Conservation (phyloP, 2,113 vertebrate species). For the Euleptes europaea region DNA sequence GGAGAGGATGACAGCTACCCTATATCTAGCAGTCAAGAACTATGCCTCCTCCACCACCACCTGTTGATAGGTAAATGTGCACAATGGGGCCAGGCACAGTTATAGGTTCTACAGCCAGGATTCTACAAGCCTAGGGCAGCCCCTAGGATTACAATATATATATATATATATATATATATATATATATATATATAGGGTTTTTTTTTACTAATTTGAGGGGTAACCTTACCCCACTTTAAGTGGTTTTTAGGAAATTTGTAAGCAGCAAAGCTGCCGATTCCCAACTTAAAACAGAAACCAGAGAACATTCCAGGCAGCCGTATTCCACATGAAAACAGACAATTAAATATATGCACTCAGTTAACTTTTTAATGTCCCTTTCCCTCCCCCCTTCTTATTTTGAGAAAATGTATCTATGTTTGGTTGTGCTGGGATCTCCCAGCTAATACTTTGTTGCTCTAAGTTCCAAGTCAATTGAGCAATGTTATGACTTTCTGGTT, state of each 20-base stretch:
- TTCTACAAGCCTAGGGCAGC: too few species aligned
- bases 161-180: too few species aligned
- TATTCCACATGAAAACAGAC: not conserved
- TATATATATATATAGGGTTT: too few species aligned
- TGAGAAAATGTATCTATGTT: rapidly evolving
- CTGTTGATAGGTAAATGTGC: too few species aligned
- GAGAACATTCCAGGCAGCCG: not conserved
- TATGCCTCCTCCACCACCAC: too few species aligned
- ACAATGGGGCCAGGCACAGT: too few species aligned
- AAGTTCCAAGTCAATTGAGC: not conserved
- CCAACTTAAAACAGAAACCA: not conserved
- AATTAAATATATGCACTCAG: not conserved
- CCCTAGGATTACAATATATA: too few species aligned
- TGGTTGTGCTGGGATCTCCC: too few species aligned
- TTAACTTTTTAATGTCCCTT: not conserved
- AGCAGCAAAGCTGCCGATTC: not conserved
- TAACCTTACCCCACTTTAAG: not conserved
- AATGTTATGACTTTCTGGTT: not conserved
- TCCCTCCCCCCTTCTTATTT: not conserved
- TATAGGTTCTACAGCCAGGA: too few species aligned
- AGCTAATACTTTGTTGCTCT: not conserved
- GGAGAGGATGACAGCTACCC: too few species aligned
- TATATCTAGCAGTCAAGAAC: too few species aligned
- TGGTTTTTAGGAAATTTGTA: not conserved
- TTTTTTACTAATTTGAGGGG: too few species aligned